Base-by-base conservation (phyloP, 2,113 vertebrate genomes). In the Eclectus roratus region DNA sequence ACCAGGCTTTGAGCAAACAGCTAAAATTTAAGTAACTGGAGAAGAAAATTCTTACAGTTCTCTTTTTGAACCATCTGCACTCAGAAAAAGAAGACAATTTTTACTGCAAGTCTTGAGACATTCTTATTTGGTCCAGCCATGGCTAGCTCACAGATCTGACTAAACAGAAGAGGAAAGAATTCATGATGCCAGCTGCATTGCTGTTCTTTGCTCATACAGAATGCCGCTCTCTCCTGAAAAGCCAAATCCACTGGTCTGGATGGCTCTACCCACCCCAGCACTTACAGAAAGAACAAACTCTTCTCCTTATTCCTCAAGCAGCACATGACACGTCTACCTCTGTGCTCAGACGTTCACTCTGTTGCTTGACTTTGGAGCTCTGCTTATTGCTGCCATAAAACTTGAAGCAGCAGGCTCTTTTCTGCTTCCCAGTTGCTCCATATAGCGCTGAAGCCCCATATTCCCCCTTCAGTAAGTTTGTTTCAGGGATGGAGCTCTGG, bases 111-210 rank as follows among this genome's bases (percentile, higher is more conserved):
- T 35, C 21, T 39, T 24, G 25, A 89, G 35, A 43, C 3, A 23
- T 60, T 85, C 15, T 66, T 73, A 13, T 46, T 73, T 78, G 28
- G 39, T 81, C 35, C 39, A 81, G 21, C 25, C 8, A 21, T 4
- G 33, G 25, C 11, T 44, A 78, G 19, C 29, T 61, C 13, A 27
- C 10, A 20, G 39, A 58, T 35, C 13, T 43, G 41, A 37, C 56
- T 56, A 35, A 53, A 49, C 11, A 35, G 60, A 29, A 53, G 18
- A 65, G 28, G 35, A 28, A 44, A 65, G 27, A 44, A 33, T 28
- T 33, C 4, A 4, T 3, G 21, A 21, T 7, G 11, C 17, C 3
- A 3, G 17, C 35, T 35, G 24, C 0, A 2, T 21, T 27, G 31
- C 49, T 0, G 4, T 63, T 49, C 56, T 39, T 52, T 25, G 39